A percentile compares a stretch with the other conserved stretches of the same genome.
phyloP scores from a whole-genome alignment of 2,888 invertebrate genomes.

The Chloromyia formosa region DNA sequence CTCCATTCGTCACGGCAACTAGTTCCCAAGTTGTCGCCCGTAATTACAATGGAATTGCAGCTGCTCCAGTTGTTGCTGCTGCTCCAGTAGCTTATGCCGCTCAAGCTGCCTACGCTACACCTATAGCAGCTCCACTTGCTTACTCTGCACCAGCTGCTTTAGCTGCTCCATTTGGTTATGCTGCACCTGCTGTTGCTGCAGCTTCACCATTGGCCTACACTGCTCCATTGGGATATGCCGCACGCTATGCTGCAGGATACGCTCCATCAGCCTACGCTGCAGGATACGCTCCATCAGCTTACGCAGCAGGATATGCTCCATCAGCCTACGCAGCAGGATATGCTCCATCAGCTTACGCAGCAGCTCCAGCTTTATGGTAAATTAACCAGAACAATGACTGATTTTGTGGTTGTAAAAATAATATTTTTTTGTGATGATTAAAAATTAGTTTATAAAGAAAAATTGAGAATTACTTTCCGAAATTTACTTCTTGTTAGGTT shows the following conservation, averaged over 20 bases:
- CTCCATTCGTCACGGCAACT: slow-evolving; percentile 62
- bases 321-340: slow-evolving; percentile 34
- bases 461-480: not conserved
- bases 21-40: slow-evolving; percentile 73
- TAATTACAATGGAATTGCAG: slow-evolving; percentile 70
- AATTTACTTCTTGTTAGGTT: too few relatives aligned
- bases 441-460: not conserved
- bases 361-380: slow-evolving; percentile 38
- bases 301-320: too few relatives aligned
- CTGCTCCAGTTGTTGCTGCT: slow-evolving; percentile 58
- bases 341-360: slow-evolving; percentile 38
- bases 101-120: slow-evolving; percentile 63
- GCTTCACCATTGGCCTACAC: slow-evolving; percentile 11
- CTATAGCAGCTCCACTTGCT: slow-evolving; percentile 55
- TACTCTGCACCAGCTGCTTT: slow-evolving; percentile 53
- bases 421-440: slow-evolving; percentile 15
- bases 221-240: slow-evolving; percentile 6
- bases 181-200: slow-evolving; percentile 4
- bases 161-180: slow-evolving; percentile 22
- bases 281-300: not conserved
- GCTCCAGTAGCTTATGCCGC: slow-evolving; percentile 32
- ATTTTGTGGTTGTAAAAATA: slow-evolving; percentile 24
- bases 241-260: slow-evolving; percentile 29
- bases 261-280: slow-evolving; percentile 32
- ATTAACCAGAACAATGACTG: slow-evolving; percentile 38